Base-by-base conservation (phyloP, 2,113 vertebrate species). In the Pithys albifrons region DNA sequence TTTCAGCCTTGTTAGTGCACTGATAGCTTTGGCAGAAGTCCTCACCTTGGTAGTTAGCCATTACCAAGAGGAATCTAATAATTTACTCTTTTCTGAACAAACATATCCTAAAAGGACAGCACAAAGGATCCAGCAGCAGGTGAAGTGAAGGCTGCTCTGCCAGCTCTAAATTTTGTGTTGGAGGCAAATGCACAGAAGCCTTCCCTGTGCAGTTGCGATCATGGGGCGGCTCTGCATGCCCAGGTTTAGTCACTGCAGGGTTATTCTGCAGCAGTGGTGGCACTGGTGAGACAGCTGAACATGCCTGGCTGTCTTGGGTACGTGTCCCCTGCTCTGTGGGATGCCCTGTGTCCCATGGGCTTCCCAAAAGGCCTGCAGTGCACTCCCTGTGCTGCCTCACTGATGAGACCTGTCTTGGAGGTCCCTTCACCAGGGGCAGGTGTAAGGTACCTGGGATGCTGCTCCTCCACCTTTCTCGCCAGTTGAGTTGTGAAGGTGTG, bases 21-120 rank as follows among this genome's bases (percentile, higher is more conserved):
- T 2, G 14, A 22, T 57, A 39, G 27, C 74, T 95, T 85, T 82
- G 23, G 45, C 58, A 49, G 41, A 77, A 91, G 45, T 85, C 66
- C 57, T 65, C 87, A 73, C 39, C 43, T 33, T 91, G 35, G 48
- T 78, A 75, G 88, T 95, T 95, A 90, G 88, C 75, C 51, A 85
- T 96, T 96, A 88, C 78, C 66, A 77, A 54, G 58, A 46, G 12
- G 35, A 49, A 66, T 79, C 58, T 95, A 93, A 95, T 97, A 66
- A 93, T 95, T 94, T 95, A 94, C 95, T n/a, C 69, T 83, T 61
- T 58, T 69, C 71, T 83, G 92, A 87, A 33, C 58, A 93, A 83
- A 75, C 52, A 54, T 49, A 41, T 89, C 31, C 14, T 88, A n/a
- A 82, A 88, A 59, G 48, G 82, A 90, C 43, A 82, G n/a, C 35